Conservation (phyloP, 2,113 vertebrate species). For the Chloropsis hardwickii region DNA sequence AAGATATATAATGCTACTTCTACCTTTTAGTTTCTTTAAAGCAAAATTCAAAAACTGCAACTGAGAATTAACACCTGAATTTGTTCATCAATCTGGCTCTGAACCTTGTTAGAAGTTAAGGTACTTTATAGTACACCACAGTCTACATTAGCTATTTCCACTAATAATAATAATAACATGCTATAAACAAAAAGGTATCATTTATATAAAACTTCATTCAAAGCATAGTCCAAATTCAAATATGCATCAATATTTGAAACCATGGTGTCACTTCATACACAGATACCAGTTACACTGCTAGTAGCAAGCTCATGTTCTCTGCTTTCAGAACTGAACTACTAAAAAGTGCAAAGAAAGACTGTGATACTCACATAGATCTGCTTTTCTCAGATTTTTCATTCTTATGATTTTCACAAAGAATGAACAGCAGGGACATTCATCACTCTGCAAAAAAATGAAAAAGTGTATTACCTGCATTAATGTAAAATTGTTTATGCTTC, state of each 20-base stretch:
- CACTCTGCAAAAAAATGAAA: not conserved
- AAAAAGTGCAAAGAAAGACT: not conserved
- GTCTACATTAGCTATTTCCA: not conserved
- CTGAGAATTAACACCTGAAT: not conserved
- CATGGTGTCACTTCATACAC: not conserved
- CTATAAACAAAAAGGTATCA: not conserved
- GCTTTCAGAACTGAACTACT: not conserved
- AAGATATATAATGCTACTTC: not conserved
- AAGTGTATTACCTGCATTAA: not conserved
- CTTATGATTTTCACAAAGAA: slow-evolving; percentile 47
- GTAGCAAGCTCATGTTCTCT: not conserved
- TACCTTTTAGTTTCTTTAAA: not conserved
- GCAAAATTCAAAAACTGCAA: not conserved
- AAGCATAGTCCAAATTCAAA: not conserved
- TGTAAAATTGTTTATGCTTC: not conserved
- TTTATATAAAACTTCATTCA: not conserved
- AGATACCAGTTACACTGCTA: not conserved
- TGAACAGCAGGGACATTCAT: slow-evolving; percentile 35
- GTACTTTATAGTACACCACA: not conserved
- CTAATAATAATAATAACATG: not conserved
- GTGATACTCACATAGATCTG: slow-evolving; percentile 32
- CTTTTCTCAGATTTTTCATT: slow-evolving; percentile 56
- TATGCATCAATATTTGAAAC: not conserved
- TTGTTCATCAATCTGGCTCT: not conserved
- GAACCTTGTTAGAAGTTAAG: not conserved